Conservation (phyloP, 2,797 vertebrate species). For the Varecia variegata region DNA sequence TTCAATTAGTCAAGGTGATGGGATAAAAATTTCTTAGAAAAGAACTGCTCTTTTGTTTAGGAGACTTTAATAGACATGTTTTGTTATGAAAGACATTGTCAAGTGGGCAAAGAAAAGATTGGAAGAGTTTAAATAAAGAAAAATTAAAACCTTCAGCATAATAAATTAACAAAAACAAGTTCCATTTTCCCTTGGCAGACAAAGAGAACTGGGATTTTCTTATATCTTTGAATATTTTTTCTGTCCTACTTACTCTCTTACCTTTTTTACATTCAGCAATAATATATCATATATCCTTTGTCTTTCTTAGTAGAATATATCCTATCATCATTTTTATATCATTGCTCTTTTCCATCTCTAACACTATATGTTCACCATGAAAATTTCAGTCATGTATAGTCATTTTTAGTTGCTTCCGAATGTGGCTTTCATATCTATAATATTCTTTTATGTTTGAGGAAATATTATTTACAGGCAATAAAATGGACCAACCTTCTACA, state of each 20-base stretch:
- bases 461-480: not conserved
- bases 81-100: not conserved
- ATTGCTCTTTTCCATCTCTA: not conserved
- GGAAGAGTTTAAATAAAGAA: not conserved
- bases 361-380: not conserved
- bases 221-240: not conserved
- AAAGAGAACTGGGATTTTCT: not conserved
- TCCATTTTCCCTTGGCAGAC: not conserved
- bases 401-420: constrained; percentile 17
- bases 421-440: not conserved
- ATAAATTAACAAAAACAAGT: not conserved
- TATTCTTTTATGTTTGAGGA: not conserved
- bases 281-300: not conserved
- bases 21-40: not conserved
- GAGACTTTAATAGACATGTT: not conserved
- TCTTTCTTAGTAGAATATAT: not conserved
- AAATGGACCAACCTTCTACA: not conserved
- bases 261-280: not conserved
- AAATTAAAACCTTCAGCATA: not conserved
- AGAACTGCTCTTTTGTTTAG: not conserved
- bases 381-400: not conserved
- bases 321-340: not conserved
- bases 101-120: not conserved
- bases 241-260: not conserved
- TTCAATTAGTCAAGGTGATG: not conserved